Evolutionary conservation across 2,888 invertebrate species (phyloP).

Genomic region (Mechanitis messenoides): DNA sequence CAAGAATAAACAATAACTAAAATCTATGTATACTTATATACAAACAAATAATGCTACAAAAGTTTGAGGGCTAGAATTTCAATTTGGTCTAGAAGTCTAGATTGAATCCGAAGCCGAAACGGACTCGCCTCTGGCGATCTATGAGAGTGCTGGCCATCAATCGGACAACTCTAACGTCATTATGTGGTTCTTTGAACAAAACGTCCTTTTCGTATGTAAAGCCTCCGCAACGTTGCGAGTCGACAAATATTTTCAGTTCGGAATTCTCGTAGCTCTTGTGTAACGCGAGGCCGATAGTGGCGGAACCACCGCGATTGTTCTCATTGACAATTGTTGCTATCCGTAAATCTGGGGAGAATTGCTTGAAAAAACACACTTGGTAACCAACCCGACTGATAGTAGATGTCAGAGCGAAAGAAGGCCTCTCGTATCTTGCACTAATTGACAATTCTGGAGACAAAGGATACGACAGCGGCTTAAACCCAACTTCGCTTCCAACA

Average conservation of each 20-base stretch:
- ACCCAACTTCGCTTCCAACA: conserved; percentile 56
- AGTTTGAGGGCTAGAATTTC: conserved; percentile 20
- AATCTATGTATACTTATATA: conserved; percentile 76
- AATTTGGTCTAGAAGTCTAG: conserved; percentile 54
- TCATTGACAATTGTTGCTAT: conserved; percentile 61
- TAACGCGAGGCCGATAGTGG: conserved; percentile 55
- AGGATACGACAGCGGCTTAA: conserved; percentile 50
- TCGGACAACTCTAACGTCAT: conserved; percentile 54
- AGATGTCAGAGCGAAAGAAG: conserved; percentile 50
- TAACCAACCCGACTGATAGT: conserved; percentile 57
- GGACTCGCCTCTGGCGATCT: conserved; percentile 57
- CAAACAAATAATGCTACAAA: conserved; percentile 68
- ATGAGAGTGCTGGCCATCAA: conserved; percentile 59
- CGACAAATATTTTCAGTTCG: conserved; percentile 64
- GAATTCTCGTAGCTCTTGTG: conserved; percentile 57
- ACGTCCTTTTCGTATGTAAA: conserved; percentile 64
- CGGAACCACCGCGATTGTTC: conserved; percentile 40
- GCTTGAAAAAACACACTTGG: conserved; percentile 61
- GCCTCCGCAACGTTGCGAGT: conserved; percentile 64
- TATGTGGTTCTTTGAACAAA: conserved; percentile 52
- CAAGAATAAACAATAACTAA: conserved; percentile 65
- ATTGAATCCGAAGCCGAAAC: conserved; percentile 64
- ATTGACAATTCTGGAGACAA: conserved; percentile 52
- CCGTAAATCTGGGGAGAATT: conserved; percentile 54
- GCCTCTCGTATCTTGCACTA: conserved; percentile 55